These are phyloP conservation scores for Lynx canadensis DNA, from an alignment of 2,113 vertebrate species.

Conservation along the genomic window DNA sequence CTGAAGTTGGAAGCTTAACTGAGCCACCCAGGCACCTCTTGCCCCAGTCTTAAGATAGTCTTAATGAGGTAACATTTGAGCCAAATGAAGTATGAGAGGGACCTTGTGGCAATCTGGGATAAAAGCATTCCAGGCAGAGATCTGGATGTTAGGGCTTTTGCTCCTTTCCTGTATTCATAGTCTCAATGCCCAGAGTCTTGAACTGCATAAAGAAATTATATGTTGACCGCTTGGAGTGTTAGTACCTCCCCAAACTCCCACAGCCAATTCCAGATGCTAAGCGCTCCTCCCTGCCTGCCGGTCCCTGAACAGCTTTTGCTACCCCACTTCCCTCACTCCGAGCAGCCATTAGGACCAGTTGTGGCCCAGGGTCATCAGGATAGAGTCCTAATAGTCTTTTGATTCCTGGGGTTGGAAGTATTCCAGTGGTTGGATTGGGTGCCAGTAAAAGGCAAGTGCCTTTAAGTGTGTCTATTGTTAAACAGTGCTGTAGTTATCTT, in stretches of 20 bases:
- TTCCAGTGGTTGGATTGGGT: background rate
- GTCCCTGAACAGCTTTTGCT: background rate
- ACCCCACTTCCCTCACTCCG: background rate
- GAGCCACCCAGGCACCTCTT: too few species aligned
- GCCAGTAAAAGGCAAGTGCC: background rate
- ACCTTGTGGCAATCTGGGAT: background rate
- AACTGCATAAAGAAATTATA: background rate
- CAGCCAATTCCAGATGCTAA: background rate
- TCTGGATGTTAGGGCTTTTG: background rate
- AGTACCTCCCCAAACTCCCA: background rate
- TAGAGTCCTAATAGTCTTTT: background rate
- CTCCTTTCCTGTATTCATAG: background rate
- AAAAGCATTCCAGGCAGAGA: background rate
- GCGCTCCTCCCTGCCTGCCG: background rate
- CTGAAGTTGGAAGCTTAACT: too few species aligned
- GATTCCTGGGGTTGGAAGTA: background rate
- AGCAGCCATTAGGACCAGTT: background rate
- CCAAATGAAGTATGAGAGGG: background rate
- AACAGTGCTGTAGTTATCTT: conserved; percentile 11
- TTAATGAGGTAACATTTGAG: background rate
- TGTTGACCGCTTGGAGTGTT: background rate
- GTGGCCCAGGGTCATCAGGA: background rate
- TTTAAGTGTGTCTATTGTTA: background rate
- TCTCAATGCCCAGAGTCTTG: background rate
- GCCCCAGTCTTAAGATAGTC: background rate